phyloP scores from a whole-genome alignment of 2,888 invertebrate species.

The Trileptium ribeirensis region DNA sequence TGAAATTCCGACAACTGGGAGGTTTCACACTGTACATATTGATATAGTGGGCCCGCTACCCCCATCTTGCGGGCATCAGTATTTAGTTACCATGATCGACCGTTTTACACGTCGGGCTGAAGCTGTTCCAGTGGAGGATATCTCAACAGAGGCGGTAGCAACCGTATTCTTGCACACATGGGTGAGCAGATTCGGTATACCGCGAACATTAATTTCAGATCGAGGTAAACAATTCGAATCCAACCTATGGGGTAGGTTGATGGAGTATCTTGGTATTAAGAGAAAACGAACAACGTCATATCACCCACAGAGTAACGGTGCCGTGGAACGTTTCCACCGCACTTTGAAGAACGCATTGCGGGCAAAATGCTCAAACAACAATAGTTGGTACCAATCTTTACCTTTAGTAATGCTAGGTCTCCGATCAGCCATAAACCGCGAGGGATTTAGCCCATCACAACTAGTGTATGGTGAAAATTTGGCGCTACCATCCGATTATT shows the following conservation, averaged over 20 bases:
- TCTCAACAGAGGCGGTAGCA: neutral
- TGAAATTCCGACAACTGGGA: no score
- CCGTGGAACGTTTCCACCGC: no score
- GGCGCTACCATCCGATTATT: neutral
- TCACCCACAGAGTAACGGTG: constrained; percentile 2
- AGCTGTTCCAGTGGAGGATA: neutral
- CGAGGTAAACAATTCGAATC: no score
- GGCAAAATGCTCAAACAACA: neutral
- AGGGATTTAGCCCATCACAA: no score
- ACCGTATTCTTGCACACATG: neutral
- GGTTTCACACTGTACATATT: no score
- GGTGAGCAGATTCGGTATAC: neutral
- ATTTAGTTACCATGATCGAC: no score
- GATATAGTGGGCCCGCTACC: no score
- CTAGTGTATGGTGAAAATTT: neutral
- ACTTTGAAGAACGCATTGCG: neutral
- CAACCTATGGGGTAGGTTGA: neutral
- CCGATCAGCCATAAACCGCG: no score
- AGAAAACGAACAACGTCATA: neutral
- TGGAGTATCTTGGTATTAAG: neutral
- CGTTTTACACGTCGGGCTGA: no score
- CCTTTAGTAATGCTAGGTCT: neutral
- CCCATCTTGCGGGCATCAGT: no score
- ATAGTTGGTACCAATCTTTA: neutral
- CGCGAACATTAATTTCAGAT: neutral